phyloP scores from a whole-genome alignment of 1,140 invertebrate genomes.

The Drosophila elegans region DNA sequence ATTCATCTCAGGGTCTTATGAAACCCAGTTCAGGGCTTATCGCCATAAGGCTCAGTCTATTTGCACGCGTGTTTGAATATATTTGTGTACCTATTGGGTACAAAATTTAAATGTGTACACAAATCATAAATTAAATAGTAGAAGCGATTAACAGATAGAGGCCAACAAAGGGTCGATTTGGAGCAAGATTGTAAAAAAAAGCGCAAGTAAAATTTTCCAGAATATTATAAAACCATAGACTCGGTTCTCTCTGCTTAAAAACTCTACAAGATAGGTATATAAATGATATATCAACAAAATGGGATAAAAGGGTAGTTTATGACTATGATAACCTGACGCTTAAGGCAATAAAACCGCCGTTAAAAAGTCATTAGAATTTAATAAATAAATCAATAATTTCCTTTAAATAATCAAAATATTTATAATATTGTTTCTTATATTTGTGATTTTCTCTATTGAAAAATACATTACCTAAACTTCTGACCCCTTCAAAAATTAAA shows the following conservation, averaged over 20 bases:
- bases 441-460: no score
- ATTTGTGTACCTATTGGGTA: slow-evolving; percentile 11
- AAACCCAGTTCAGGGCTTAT: slow-evolving; percentile 49
- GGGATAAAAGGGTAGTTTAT: no score
- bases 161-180: slow-evolving; percentile 24
- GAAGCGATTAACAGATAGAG: slow-evolving; percentile 18
- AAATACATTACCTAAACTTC: no score
- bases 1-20: slow-evolving; percentile 31
- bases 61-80: slow-evolving; percentile 5
- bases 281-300: no score
- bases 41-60: slow-evolving; percentile 9
- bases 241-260: slow-evolving; percentile 3
- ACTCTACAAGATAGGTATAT: no score
- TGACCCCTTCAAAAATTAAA: no score
- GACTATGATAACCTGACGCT: no score
- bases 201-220: slow-evolving; percentile 66
- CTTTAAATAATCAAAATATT: no score
- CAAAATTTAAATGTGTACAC: slow-evolving; percentile 33
- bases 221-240: slow-evolving; percentile 28
- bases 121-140: slow-evolving; percentile 52
- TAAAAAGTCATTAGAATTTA: no score
- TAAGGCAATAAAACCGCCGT: no score
- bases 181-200: slow-evolving; percentile 52
- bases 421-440: no score
- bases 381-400: no score